Evolutionary conservation across 2,797 vertebrate genomes (phyloP), one percentile per base, ranked within the genome.

Genomic region (Anabas testudineus): DNA sequence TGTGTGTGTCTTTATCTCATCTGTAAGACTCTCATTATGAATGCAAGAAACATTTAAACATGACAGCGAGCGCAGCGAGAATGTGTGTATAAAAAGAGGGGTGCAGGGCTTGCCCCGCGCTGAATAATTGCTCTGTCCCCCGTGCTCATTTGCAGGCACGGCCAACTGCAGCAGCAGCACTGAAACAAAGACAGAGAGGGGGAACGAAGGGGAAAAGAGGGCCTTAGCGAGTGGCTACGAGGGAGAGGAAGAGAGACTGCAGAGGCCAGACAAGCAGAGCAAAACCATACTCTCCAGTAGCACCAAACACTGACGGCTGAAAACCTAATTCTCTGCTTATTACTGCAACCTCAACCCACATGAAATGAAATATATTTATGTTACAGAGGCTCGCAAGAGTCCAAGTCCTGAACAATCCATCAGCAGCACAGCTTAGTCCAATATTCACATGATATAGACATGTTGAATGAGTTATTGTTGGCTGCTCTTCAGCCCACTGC

Each of bases 81-180:
- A 37, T 19, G n/a, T 43, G 43, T 34, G 26, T 43, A 52, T 52
- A 9, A 28, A 28, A 56, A 36, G 45, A 30, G 76, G 78, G 84
- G 80, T 64, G 83, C 13, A 0, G 74, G 82, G 71, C 5, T 74
- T 64, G 79, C 71, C 82, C 83, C 28, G 8, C 56, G 87, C 87
- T 88, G 88, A 91, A 90, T 90, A 90, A 90, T 89, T 61, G 80
- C 86, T 81, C 81, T 84, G 85, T 90, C 74, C 81, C 81, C 41
- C 12, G 74, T 67, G 83, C 90, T 89, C 82, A 92, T 92, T 92
- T 91, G 89, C 86, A 91, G 87, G 88, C 92, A 90, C 10, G 63
- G 84, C 77, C 81, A 48, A 85, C 51, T 80, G 86, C 88, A 73
- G 88, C 82, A 67, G 85, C 56, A 59, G 81, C 71, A 60, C 75